Percentiles rank a stretch among this genome's conserved stretches.
Conservation (phyloP, 2,888 invertebrate species). For the Harpalus rufipes region DNA sequence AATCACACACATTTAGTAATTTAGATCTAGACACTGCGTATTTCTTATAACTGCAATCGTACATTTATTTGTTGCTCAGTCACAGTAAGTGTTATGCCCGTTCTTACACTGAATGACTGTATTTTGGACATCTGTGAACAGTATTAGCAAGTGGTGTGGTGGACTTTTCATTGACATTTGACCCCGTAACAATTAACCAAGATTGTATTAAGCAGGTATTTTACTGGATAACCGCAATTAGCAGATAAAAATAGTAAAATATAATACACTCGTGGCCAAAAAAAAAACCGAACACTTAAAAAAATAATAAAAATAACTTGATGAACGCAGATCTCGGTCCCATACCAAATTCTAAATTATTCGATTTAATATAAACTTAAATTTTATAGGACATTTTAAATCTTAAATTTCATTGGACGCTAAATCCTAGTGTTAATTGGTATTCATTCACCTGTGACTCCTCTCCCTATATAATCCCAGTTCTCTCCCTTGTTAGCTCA, state of each 20-base stretch:
- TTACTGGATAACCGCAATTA: neutral
- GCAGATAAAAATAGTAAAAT: neutral
- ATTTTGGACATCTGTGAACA: conserved; percentile 62
- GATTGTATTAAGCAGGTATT: conserved; percentile 57
- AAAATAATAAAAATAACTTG: too few relatives aligned
- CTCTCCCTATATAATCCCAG: too few relatives aligned
- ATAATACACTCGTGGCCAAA: too few relatives aligned
- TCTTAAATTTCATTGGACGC: too few relatives aligned
- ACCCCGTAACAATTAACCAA: conserved; percentile 59
- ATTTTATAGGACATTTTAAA: too few relatives aligned
- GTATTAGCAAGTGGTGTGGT: conserved; percentile 61
- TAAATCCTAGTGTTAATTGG: too few relatives aligned
- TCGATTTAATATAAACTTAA: too few relatives aligned
- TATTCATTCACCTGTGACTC: too few relatives aligned
- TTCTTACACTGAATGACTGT: conserved; percentile 30
- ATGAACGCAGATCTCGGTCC: too few relatives aligned
- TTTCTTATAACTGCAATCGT: conserved; percentile 48
- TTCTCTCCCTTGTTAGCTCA: too few relatives aligned
- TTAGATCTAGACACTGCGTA: conserved; percentile 63
- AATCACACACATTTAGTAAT: conserved; percentile 60
- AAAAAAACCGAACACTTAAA: too few relatives aligned
- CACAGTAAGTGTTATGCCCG: neutral
- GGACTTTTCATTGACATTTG: conserved; percentile 65
- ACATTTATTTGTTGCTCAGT: conserved; percentile 19
- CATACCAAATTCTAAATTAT: too few relatives aligned